A percentile compares a stretch with the other conserved stretches of the same genome.
These are phyloP conservation scores for Saimiri boliviensis DNA, from an alignment of 2,113 vertebrate species.

Conservation along the genomic window DNA sequence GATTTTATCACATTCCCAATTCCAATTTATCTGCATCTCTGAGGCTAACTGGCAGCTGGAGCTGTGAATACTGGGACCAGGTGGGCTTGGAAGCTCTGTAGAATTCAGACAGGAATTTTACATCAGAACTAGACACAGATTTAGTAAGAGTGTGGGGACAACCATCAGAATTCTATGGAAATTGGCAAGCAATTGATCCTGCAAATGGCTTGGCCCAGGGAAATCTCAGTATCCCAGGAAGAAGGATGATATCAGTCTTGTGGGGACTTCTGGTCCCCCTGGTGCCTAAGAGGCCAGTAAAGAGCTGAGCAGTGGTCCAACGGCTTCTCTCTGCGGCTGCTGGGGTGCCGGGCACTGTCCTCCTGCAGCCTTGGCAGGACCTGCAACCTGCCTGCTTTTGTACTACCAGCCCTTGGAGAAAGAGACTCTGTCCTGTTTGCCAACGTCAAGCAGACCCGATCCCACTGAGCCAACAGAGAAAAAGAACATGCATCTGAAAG, in stretches of 20 bases:
- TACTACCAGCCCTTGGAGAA: background rate
- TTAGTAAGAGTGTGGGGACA: background rate
- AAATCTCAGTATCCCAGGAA: background rate
- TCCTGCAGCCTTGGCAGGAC: background rate
- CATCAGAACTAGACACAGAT: background rate
- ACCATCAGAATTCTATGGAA: background rate
- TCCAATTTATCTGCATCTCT: background rate
- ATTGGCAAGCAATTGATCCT: background rate
- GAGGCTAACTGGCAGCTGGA: background rate
- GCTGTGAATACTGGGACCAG: background rate
- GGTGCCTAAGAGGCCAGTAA: background rate
- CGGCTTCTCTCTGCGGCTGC: background rate
- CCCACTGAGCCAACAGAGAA: background rate
- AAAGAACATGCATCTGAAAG: background rate
- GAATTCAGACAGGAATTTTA: background rate
- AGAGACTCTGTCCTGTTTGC: background rate
- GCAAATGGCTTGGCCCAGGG: background rate
- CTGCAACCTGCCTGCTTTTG: background rate
- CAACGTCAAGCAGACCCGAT: background rate
- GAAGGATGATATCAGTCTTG: background rate
- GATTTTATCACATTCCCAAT: background rate
- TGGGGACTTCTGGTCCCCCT: background rate
- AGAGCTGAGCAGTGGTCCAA: background rate
- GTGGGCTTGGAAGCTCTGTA: background rate
- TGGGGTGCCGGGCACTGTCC: background rate